These are phyloP conservation scores for Acanthochromis polyacanthus DNA, from an alignment of 2,113 vertebrate genomes.

Conservation along the genomic window DNA sequence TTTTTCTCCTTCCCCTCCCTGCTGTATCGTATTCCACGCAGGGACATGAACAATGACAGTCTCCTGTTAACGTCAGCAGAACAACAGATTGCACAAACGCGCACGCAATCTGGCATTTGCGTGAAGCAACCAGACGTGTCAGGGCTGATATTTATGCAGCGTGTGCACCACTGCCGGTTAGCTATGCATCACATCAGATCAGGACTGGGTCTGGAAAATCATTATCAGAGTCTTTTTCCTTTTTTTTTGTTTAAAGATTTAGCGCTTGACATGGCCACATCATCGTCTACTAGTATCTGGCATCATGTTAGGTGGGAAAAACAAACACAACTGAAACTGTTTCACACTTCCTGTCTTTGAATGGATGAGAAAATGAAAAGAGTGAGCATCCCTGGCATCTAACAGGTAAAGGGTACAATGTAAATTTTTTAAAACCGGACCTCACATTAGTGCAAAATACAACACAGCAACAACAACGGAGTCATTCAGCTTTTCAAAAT, in stretches of 20 bases:
- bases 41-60: slow-evolving; percentile 50
- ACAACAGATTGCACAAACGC: slow-evolving; percentile 73
- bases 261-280: slow-evolving; percentile 27
- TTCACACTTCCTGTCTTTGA: background rate
- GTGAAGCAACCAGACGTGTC: slow-evolving; percentile 46
- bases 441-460: slow-evolving; percentile 75
- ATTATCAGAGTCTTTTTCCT: background rate
- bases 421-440: slow-evolving; percentile 64
- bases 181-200: slow-evolving; percentile 48
- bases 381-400: slow-evolving; percentile 70
- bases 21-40: slow-evolving; percentile 66
- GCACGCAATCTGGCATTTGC: slow-evolving; percentile 55
- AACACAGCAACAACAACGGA: slow-evolving; percentile 66
- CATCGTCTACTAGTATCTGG: slow-evolving; percentile 18
- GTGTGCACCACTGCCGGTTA: slow-evolving; percentile 23
- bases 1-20: slow-evolving; percentile 15
- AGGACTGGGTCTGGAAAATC: slow-evolving; percentile 10
- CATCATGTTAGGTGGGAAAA: slow-evolving; percentile 4
- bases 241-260: background rate
- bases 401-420: slow-evolving; percentile 73
- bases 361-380: background rate
- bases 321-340: slow-evolving; percentile 25
- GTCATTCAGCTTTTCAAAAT: slow-evolving; percentile 55
- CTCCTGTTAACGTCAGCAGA: slow-evolving; percentile 68
- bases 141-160: slow-evolving; percentile 65